A percentile compares a stretch with the other conserved stretches of the same genome.
Evolutionary conservation across 2,888 invertebrate species (phyloP).

Genomic region (Hyppa rectilinea): DNA sequence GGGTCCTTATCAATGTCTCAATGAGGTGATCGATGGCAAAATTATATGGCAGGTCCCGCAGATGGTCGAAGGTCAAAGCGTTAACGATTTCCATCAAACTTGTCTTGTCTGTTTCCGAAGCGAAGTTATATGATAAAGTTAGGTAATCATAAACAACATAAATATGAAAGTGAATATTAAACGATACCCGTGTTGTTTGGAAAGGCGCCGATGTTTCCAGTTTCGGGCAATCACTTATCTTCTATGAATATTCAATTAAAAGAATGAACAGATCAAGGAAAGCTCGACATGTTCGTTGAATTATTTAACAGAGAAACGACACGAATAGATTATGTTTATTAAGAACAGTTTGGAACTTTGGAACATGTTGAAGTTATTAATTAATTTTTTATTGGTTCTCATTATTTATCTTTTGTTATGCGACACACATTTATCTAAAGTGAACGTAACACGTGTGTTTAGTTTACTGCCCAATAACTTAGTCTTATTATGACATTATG

Average conservation of each 20-base stretch:
- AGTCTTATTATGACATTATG: conserved; percentile 12
- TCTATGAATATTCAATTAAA: conserved; percentile 69
- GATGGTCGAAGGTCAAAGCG: conserved; percentile 12
- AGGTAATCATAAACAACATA: conserved; percentile 50
- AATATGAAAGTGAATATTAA: conserved; percentile 67
- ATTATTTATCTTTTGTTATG: conserved; percentile 30
- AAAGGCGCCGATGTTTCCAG: conserved; percentile 57
- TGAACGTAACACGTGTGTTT: not conserved
- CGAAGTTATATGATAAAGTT: conserved; percentile 47
- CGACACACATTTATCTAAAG: conserved; percentile 1
- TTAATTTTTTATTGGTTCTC: conserved; percentile 13
- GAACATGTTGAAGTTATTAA: conserved; percentile 20
- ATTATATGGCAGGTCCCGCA: not conserved
- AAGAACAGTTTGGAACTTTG: conserved; percentile 10
- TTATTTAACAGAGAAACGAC: conserved; percentile 78
- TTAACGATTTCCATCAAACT: conserved; percentile 16
- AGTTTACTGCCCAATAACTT: conserved; percentile 37
- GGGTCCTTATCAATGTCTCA: conserved; percentile 6
- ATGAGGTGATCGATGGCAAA: conserved; percentile 26
- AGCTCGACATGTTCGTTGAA: conserved; percentile 72
- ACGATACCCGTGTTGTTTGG: conserved; percentile 52
- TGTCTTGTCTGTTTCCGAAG: conserved; percentile 26
- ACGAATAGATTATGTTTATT: conserved; percentile 65
- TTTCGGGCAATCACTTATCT: conserved; percentile 56
- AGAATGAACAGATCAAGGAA: conserved; percentile 60